phyloP scores from a whole-genome alignment of 2,113 vertebrate genomes.

The Steatornis caripensis region DNA sequence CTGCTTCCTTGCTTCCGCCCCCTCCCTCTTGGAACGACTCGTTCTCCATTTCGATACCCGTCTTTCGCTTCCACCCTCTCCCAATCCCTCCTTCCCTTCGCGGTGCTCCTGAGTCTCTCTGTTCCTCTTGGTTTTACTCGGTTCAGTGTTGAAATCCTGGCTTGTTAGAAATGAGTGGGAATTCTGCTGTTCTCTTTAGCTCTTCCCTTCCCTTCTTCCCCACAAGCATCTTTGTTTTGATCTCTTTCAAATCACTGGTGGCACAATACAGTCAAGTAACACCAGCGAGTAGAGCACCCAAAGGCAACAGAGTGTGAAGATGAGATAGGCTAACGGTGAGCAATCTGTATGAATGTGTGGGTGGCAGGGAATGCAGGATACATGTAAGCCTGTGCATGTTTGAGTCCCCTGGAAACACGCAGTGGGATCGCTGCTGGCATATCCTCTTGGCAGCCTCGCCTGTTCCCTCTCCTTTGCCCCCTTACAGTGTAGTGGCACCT shows the following conservation, averaged over 20 bases:
- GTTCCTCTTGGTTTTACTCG: background rate
- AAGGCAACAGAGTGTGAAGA: background rate
- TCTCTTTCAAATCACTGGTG: background rate
- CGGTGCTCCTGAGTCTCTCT: background rate
- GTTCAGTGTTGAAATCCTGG: background rate
- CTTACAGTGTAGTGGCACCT: background rate
- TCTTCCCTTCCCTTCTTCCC: background rate
- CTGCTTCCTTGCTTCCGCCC: background rate
- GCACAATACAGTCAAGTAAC: background rate
- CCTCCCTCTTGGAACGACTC: background rate
- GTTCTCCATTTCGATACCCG: background rate
- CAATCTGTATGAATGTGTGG: background rate
- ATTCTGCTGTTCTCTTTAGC: background rate
- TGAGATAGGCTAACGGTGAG: background rate
- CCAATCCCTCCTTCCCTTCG: background rate
- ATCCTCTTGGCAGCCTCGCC: background rate
- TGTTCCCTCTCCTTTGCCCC: background rate
- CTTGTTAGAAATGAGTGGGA: background rate
- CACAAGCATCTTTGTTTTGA: background rate
- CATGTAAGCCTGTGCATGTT: background rate
- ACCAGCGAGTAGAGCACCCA: background rate
- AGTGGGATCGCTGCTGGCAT: background rate
- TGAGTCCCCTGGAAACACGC: accelerated
- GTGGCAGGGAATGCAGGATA: background rate
- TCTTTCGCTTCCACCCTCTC: background rate